Evolutionary conservation across 2,888 invertebrate genomes (phyloP), one percentile per base, ranked within the genome.

Genomic region (Gibbula magus): DNA sequence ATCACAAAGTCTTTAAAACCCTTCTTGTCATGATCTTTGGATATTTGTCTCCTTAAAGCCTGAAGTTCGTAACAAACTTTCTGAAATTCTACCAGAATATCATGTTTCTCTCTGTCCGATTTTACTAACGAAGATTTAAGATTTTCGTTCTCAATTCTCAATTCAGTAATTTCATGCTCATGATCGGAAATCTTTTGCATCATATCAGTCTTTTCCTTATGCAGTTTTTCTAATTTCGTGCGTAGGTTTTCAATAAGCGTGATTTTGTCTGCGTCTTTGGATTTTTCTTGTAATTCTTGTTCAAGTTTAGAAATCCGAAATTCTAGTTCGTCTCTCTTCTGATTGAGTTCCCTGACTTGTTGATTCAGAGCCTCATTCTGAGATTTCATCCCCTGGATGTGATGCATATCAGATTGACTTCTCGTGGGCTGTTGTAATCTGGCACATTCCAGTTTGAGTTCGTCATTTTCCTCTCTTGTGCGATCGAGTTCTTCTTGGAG

Each of bases 1-100:
- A 85, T 84, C 25, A 91, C 90, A 85, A 90, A 91, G 18, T 91
- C 91, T 79, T 87, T 87, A 82, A 91, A 91, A 13, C 87, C 87
- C 51, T 88, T 85, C 29, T 86, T 86, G 61, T 89, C 87, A 10
- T 84, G 83, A 56, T 86, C 86, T 25, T 79, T 78, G 1, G 83
- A 74, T 18, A 85, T 82, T 61, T 86, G 83, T 78, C 86, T 87
- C 76, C 84, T 84, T 66, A 90, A 73, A 20, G 84, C 77, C 29
- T 87, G 83, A 13, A 89, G 79, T 67, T 91, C 91, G 10, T 79
- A 79, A 7, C 83, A 66, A 10, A 90, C 77, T 74, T 83, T 85
- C 18, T 89, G 85, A 54, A 89, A 87, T 61, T 91, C 89, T 5
- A 83, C 82, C 7, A 84, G 67, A 66, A 90, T 75, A 76, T 86